These are phyloP conservation scores for Leptopilina boulardi DNA, from an alignment of 1,140 invertebrate genomes.

Conservation along the genomic window DNA sequence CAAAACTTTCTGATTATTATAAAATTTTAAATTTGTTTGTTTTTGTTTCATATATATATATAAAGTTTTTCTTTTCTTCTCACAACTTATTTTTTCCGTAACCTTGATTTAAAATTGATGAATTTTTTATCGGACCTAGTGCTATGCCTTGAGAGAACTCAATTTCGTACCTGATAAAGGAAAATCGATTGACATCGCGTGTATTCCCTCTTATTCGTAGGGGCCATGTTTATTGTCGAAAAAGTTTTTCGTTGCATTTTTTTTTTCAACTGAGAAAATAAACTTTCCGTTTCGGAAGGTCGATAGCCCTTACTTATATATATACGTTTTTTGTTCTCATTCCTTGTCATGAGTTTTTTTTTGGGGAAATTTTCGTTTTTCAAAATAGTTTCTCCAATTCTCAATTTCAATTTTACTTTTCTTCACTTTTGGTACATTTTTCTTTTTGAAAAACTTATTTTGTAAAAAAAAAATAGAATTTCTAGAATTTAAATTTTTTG, in stretches of 20 bases:
- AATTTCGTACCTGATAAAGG: slow-evolving; percentile 11
- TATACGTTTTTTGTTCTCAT: neutral
- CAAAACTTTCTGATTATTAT: neutral
- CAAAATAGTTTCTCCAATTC: no score
- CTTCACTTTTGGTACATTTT: no score
- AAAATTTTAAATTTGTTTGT: neutral
- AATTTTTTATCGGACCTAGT: neutral
- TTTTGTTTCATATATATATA: neutral
- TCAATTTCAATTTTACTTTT: no score
- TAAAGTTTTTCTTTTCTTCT: neutral
- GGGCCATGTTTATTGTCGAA: slow-evolving; percentile 20
- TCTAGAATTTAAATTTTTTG: no score
- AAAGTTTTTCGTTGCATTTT: slow-evolving; percentile 10
- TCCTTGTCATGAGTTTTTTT: no score
- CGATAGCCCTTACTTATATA: neutral
- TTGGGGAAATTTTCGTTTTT: no score
- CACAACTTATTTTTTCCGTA: neutral
- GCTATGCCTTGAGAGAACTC: slow-evolving; percentile 1
- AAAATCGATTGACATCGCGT: slow-evolving; percentile 26
- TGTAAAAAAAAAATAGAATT: no score
- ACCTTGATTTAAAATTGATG: slow-evolving; percentile 10
- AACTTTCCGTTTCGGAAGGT: slow-evolving; percentile 2
- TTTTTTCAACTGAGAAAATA: neutral
- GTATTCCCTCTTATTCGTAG: neutral
- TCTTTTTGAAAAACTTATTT: no score